These are phyloP conservation scores for Agrochola lota DNA, from an alignment of 2,888 invertebrate species.

Conservation along the genomic window DNA sequence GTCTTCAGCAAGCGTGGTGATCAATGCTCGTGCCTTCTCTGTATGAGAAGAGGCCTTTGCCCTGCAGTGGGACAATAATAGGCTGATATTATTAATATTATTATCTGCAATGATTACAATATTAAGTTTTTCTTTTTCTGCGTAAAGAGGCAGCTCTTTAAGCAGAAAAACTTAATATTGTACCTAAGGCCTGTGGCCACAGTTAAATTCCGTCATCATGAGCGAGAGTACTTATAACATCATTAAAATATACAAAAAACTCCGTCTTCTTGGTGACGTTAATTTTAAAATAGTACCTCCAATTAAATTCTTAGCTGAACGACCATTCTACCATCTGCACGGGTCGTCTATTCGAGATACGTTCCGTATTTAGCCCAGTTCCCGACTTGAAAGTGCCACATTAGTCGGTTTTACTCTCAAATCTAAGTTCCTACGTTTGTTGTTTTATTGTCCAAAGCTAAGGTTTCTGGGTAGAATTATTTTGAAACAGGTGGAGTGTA, in stretches of 20 bases:
- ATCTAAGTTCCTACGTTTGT: slow-evolving; percentile 58
- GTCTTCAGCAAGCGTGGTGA: no score
- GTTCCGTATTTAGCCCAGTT: slow-evolving; percentile 59
- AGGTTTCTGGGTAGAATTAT: slow-evolving; percentile 37
- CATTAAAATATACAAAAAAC: neutral
- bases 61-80: no score
- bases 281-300: slow-evolving; percentile 27
- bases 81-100: no score
- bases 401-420: slow-evolving; percentile 59
- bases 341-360: slow-evolving; percentile 57
- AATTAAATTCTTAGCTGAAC: slow-evolving; percentile 45
- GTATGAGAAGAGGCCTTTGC: no score
- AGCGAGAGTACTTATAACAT: no score
- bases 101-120: neutral
- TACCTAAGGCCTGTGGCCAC: no score
- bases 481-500: slow-evolving; percentile 50
- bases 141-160: no score
- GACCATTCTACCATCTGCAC: slow-evolving; percentile 42
- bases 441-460: slow-evolving; percentile 54
- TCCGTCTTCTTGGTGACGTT: neutral
- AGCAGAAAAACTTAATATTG: no score
- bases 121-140: no score
- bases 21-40: no score
- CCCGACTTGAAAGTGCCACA: slow-evolving; percentile 50
- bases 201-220: no score